Percentiles rank a stretch among this genome's conserved stretches.
Evolutionary conservation across 2,113 vertebrate genomes (phyloP).

Genomic region (Phaethon lepturus): DNA sequence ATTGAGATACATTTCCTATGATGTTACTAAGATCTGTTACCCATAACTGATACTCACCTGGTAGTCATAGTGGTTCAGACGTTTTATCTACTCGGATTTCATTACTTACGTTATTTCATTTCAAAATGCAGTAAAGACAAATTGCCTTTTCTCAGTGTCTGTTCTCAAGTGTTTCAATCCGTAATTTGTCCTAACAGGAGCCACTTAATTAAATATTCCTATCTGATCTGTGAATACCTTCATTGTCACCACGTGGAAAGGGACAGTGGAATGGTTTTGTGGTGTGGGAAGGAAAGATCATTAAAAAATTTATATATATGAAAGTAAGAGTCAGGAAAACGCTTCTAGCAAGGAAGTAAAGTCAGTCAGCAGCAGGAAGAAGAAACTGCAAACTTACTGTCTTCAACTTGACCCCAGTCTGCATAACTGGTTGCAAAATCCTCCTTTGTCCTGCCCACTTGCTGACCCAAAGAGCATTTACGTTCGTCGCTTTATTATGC

Average conservation of each 20-base stretch:
- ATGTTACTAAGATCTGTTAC: not conserved
- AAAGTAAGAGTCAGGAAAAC: not conserved
- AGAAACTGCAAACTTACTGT: too few species aligned
- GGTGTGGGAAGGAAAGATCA: not conserved
- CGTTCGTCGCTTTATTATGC: fast-evolving
- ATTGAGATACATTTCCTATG: fast-evolving
- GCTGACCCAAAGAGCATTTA: fast-evolving
- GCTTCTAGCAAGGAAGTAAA: not conserved
- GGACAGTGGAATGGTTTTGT: not conserved
- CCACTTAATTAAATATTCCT: not conserved
- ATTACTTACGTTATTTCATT: not conserved
- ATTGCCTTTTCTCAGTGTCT: not conserved
- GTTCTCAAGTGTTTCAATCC: not conserved
- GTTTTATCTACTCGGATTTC: not conserved
- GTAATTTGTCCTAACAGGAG: not conserved
- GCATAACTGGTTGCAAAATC: not conserved
- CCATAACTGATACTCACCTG: too few species aligned
- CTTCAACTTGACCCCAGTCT: not conserved
- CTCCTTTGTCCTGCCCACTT: not conserved
- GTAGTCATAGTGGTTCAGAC: too few species aligned
- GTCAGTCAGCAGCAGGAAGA: not conserved
- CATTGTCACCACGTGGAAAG: not conserved
- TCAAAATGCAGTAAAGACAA: not conserved
- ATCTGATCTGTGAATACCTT: not conserved
- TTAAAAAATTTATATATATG: not conserved